Conservation (phyloP, 2,797 vertebrate genomes). For the Betta splendens region DNA sequence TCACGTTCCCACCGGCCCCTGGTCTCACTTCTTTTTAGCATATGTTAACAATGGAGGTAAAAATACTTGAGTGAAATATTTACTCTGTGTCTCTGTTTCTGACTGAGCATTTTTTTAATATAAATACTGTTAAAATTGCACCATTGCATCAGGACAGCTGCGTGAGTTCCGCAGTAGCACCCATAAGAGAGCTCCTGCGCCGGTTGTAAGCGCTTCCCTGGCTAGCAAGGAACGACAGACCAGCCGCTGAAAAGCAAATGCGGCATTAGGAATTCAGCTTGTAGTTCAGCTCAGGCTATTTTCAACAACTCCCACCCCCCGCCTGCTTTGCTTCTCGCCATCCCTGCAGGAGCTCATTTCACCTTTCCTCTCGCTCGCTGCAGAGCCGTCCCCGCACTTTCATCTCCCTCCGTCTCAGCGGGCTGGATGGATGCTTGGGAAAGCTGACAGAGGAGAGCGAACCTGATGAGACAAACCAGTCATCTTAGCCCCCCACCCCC, state of each 20-base stretch:
- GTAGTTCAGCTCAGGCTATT: conserved; percentile 58
- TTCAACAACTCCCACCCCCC: conserved; percentile 48
- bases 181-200: conserved; percentile 49
- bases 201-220: conserved; percentile 61
- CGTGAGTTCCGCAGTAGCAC: conserved; percentile 56
- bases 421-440: conserved; percentile 51
- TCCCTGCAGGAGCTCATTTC: conserved; percentile 59
- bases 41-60: neutral
- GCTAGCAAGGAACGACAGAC: conserved; percentile 39
- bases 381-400: conserved; percentile 53
- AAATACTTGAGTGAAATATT: too few species aligned
- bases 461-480: conserved; percentile 53
- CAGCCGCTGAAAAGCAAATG: conserved; percentile 56
- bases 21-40: neutral
- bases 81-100: neutral
- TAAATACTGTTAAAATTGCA: conserved; percentile 41
- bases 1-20: neutral
- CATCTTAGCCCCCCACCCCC: conserved; percentile 27
- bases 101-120: neutral
- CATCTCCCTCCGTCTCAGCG: conserved; percentile 61
- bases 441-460: conserved; percentile 48
- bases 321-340: conserved; percentile 41
- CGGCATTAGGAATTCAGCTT: conserved; percentile 59
- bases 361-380: conserved; percentile 61
- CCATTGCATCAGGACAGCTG: conserved; percentile 41